phyloP scores from a whole-genome alignment of 1,140 invertebrate species.

The Drosophila watanabei region DNA sequence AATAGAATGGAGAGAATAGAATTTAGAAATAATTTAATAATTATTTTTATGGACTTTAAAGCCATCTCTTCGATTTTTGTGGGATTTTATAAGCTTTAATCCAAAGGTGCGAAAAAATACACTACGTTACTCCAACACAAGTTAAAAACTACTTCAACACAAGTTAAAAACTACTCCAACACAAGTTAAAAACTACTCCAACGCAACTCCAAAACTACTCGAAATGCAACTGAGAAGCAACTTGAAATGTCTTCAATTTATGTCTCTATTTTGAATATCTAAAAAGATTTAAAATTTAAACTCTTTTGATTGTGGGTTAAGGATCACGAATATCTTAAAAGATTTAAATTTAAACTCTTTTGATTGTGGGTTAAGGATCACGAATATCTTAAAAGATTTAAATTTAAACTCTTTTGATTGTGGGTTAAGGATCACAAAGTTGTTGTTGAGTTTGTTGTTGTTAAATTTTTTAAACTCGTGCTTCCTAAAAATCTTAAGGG shows the following conservation, averaged over 20 bases:
- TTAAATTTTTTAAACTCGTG: no score
- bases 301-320: background rate
- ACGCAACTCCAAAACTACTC: background rate
- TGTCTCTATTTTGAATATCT: background rate
- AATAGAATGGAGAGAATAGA: background rate
- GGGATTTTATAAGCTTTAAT: background rate
- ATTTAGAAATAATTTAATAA: background rate
- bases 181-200: background rate
- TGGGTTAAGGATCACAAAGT: no score
- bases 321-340: no score
- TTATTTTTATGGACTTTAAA: background rate
- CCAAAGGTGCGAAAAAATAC: background rate
- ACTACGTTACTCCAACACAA: background rate
- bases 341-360: background rate
- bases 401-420: no score
- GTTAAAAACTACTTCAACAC: background rate
- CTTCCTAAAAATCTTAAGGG: background rate
- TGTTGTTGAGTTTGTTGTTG: no score
- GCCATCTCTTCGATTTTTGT: background rate
- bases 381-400: no score
- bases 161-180: no score
- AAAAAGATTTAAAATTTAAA: background rate
- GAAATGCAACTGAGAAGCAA: background rate
- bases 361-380: background rate
- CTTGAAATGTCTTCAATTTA: background rate